Evolutionary conservation across 2,888 invertebrate genomes (phyloP), one percentile per base, ranked within the genome.

Genomic region (Drosophila phalerata): DNA sequence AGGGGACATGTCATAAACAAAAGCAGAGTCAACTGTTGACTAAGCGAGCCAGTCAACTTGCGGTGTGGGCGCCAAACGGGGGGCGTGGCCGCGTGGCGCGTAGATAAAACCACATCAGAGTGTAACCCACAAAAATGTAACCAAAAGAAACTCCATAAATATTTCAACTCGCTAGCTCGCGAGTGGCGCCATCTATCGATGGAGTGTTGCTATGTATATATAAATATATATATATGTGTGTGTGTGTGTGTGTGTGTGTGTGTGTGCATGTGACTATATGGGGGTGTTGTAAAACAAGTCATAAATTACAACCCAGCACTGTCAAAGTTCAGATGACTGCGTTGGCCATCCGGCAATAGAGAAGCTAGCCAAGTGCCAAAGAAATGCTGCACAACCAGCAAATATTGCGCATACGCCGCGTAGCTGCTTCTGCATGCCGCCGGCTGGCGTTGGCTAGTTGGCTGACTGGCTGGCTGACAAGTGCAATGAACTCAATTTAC

Each of bases 1-100:
- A 88, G 88, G 81, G 86, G 84, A 85, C 88, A 89, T 86, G 85
- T 85, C 89, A 85, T 89, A 89, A 88, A 85, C 85, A 85, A 89
- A 80, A 61, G 69, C 76, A 64, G 70, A 83, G 89, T 85, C 85
- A 85, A 89, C 85, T 85, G 85, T 89, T 85, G 85, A 85, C 85
- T 85, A 78, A 88, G 89, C 89, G 89, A 69, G 55, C 73, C 60
- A 53, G 48, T 37, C 64, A 40, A 56, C 17, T 17, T 15, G 5
- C 28, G 30, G 45, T 13, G 38, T 38, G 57, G 8, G 42, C 42
- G 13, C 22, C 13, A 22, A 22, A 43, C 42, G 6, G 30, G 45
- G 15, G 60, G 65, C 48, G 43, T 57, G 48, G 42, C 11, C 25
- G 28, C 25, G 28, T 30, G 76, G 65, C 58, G 52, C 61, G 66